Percentiles rank a stretch among this genome's conserved stretches.
These are phyloP conservation scores for Heterotilapia buettikoferi DNA, from an alignment of 2,113 vertebrate genomes.

Conservation along the genomic window DNA sequence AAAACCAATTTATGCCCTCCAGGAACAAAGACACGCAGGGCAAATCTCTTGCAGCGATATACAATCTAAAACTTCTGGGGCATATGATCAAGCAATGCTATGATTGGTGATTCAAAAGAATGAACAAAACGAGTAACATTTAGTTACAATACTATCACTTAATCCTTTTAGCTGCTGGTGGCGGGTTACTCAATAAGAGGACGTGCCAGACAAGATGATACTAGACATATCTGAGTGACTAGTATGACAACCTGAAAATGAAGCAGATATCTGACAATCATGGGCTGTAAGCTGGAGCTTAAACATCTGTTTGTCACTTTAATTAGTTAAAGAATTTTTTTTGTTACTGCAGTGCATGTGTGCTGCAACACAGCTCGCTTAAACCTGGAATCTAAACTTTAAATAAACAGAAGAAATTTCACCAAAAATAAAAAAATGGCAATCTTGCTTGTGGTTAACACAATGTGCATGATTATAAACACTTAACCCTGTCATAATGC, in stretches of 20 bases:
- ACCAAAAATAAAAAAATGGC: background rate
- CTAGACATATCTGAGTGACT: background rate
- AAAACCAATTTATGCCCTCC: background rate
- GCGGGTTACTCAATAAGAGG: background rate
- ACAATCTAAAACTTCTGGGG: background rate
- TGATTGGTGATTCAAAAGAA: background rate
- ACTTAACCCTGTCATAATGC: background rate
- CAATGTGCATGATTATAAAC: background rate
- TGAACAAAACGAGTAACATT: background rate
- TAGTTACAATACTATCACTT: background rate
- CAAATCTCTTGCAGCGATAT: background rate
- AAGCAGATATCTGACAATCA: background rate
- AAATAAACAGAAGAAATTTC: background rate
- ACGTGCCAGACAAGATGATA: background rate
- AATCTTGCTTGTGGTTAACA: background rate
- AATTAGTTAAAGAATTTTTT: constrained; percentile 20
- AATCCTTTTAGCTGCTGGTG: background rate
- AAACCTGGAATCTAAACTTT: background rate
- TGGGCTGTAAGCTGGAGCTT: background rate
- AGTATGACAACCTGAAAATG: constrained; percentile 12
- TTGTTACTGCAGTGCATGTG: background rate
- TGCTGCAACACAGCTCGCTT: background rate
- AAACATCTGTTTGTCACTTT: constrained; percentile 48
- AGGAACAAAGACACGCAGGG: background rate
- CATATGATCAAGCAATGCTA: background rate